phyloP scores from a whole-genome alignment of 2,797 vertebrate species.

The Phoebastria nigripes region DNA sequence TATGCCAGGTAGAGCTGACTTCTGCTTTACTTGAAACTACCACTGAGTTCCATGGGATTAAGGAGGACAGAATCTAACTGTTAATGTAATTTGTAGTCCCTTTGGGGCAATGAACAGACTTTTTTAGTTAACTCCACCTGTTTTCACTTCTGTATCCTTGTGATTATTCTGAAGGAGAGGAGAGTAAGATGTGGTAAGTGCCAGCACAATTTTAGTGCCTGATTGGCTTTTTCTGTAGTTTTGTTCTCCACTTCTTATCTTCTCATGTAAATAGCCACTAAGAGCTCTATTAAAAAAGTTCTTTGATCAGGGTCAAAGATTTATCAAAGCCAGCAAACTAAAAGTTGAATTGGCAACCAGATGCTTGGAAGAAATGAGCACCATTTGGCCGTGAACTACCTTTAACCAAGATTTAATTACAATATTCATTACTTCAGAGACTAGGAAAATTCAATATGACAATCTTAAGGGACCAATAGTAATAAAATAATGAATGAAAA shows the following conservation, averaged over 20 bases:
- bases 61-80: neutral
- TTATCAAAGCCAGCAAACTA: conserved; percentile 26
- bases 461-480: conserved; percentile 40
- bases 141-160: neutral
- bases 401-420: conserved; percentile 62
- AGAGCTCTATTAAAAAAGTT: conserved; percentile 28
- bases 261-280: neutral
- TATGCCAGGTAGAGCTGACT: neutral
- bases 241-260: neutral
- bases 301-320: conserved; percentile 40
- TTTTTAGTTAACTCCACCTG: conserved; percentile 21
- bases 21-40: neutral
- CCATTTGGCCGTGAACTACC: conserved; percentile 3
- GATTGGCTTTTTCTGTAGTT: neutral
- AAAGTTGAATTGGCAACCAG: conserved; percentile 24
- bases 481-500: conserved; percentile 56
- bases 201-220: neutral
- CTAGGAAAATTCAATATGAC: conserved; percentile 13
- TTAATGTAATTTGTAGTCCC: neutral
- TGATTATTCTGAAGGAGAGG: neutral
- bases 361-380: conserved; percentile 18
- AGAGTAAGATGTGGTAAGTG: neutral
- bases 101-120: neutral
- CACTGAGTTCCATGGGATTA: neutral
- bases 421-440: conserved; percentile 62